Evolutionary conservation across 92 coral and sea anemone species (phyloP).

Genomic region (Scolanthus callimorphus): DNA sequence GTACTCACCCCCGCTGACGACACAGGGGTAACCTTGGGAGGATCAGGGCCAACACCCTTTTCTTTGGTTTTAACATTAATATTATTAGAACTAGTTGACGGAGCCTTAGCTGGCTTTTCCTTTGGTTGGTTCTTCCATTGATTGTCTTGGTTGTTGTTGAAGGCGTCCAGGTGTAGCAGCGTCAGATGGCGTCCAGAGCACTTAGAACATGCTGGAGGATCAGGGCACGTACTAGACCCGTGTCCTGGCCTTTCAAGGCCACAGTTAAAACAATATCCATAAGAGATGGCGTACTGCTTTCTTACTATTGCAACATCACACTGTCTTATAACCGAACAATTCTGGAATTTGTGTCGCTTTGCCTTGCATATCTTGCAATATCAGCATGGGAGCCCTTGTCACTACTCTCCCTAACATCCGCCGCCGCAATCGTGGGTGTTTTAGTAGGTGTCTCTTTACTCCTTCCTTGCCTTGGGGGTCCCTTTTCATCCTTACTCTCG

Average conservation of each 20-base stretch:
- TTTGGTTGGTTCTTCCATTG: background rate
- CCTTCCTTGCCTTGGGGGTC: conserved; percentile 2
- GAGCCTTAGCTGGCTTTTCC: background rate
- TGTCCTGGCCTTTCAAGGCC: conserved; percentile 36
- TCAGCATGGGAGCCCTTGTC: background rate
- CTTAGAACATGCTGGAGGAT: conserved; percentile 39
- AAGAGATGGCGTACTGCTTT: conserved; percentile 37
- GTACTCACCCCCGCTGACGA: conserved; percentile 10
- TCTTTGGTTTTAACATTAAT: background rate
- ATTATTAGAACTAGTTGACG: no score
- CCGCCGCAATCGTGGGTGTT: conserved; percentile 1
- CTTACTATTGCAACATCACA: conserved; percentile 34
- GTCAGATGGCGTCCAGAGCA: conserved; percentile 47
- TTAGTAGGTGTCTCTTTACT: conserved; percentile 1
- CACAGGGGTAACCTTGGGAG: background rate
- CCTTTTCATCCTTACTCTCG: conserved; percentile 1
- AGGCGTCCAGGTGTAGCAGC: conserved; percentile 27
- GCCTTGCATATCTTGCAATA: background rate
- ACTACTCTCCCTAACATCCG: background rate
- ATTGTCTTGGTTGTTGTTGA: background rate
- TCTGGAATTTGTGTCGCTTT: conserved; percentile 1
- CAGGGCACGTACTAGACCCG: conserved; percentile 42
- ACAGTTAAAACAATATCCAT: conserved; percentile 48
- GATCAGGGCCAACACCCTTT: background rate
- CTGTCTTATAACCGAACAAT: conserved; percentile 30